Conservation (phyloP, 2,113 vertebrate species). For the Epinephelus moara region DNA sequence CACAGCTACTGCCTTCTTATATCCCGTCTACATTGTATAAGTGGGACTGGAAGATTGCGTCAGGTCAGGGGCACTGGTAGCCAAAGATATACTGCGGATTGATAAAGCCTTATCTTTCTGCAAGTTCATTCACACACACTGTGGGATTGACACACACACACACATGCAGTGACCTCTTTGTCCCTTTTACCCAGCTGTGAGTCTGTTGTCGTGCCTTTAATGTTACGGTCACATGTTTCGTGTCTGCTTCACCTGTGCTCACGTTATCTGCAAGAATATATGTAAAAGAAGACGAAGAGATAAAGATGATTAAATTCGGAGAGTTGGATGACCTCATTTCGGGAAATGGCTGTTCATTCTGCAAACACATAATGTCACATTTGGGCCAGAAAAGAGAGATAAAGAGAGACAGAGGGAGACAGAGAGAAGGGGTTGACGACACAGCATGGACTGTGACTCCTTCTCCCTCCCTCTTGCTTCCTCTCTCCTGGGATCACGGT, state of each 20-base stretch:
- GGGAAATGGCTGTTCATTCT: background rate
- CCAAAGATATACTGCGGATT: constrained; percentile 3
- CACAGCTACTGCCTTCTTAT: background rate
- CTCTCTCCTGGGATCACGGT: constrained; percentile 49
- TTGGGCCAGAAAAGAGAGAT: constrained; percentile 19
- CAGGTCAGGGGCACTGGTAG: background rate
- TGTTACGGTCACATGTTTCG: background rate
- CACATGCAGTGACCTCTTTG: constrained; percentile 10
- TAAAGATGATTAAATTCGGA: background rate
- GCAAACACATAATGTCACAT: constrained; percentile 1
- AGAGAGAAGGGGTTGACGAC: constrained; percentile 12
- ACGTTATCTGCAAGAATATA: background rate
- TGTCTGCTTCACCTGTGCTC: background rate
- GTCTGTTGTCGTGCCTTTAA: background rate
- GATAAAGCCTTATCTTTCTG: constrained; percentile 44
- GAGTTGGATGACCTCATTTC: background rate
- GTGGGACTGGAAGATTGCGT: background rate
- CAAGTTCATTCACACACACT: constrained; percentile 45
- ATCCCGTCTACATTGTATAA: constrained; percentile 1
- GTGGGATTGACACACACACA: constrained; percentile 24
- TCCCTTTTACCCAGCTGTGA: background rate
- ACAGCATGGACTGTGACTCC: constrained; percentile 39
- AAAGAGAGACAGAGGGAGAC: constrained; percentile 5
- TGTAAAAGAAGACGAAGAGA: background rate
- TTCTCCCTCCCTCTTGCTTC: constrained; percentile 29